A percentile compares a stretch with the other conserved stretches of the same genome.
These are phyloP conservation scores for Capromys pilorides DNA, from an alignment of 2,797 vertebrate species.

Conservation along the genomic window DNA sequence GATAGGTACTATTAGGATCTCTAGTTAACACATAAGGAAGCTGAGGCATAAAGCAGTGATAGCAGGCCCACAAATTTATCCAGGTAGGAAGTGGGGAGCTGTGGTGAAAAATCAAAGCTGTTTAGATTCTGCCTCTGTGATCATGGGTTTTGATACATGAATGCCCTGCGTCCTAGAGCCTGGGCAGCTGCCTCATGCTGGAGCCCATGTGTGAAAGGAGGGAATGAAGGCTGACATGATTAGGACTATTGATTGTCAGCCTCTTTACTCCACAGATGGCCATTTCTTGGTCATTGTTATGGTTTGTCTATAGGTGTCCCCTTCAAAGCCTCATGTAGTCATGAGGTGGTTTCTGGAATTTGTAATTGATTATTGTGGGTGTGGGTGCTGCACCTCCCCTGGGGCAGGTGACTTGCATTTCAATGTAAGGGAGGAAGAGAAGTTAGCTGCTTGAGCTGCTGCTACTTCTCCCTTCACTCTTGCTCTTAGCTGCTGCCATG, in stretches of 20 bases:
- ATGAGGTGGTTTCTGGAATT: no score
- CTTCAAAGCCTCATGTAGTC: no score
- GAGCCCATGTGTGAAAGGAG: background rate
- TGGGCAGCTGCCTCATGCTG: background rate
- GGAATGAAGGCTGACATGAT: constrained; percentile 1
- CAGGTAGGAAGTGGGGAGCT: background rate
- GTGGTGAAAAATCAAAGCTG: background rate
- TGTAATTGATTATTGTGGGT: no score
- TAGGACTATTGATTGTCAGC: background rate
- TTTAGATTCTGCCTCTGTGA: background rate
- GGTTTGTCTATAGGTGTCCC: no score
- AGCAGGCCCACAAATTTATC: background rate
- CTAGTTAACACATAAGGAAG: constrained; percentile 6
- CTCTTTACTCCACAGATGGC: background rate
- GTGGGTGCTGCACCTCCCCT: no score
- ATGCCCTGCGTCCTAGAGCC: background rate
- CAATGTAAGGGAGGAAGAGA: no score
- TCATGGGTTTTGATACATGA: background rate
- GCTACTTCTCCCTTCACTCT: no score
- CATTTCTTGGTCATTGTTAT: background rate
- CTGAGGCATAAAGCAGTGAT: background rate
- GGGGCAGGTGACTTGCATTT: no score
- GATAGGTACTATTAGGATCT: background rate
- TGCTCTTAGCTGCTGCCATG: no score
- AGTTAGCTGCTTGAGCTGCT: no score